Evolutionary conservation across 2,113 vertebrate species (phyloP), one percentile per base, ranked within the genome.

Genomic region (Stegastes partitus): DNA sequence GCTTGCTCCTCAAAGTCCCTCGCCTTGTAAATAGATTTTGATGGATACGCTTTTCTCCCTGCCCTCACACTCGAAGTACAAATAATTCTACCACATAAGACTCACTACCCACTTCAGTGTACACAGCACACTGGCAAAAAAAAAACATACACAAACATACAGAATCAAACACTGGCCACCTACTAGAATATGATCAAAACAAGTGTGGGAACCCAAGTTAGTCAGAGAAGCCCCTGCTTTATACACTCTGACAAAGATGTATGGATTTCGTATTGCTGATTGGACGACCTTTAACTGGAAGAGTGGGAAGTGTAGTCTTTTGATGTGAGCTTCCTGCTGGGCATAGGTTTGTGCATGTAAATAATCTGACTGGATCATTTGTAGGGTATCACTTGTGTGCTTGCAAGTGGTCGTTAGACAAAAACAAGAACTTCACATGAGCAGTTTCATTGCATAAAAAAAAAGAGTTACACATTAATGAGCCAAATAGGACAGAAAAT

Each of bases 11-110:
- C 90, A 66, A 89, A 88, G 84, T 90, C 87, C 66, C 88, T 81
- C 55, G 70, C 74, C 84, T 91, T 91, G 87, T 92, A 89, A 93
- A 91, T 89, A 92, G 89, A 93, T 92, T 92, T 90, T 77, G 85
- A 89, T 89, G 90, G 89, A 89, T 85, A 87, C 77, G 82, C 87
- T 91, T 88, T 84, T 74, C 74, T 73, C 64, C 86, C 81, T 80
- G 68, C 81, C 77, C 90, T 90, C 90, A 81, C 53, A 67, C 74
- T 88, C 39, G 0, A 74, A 81, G 26, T 78, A 90, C 90, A 92
- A 87, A 90, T 87, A 81, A 87, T 71, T 82, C 85, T 45, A 58
- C 45, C 74, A 56, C 81, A 77, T 47, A 84, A 84, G 71, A 57
- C 78, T 74, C 70, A 55, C 79, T 75, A 62, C 70, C 62, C 77